These are phyloP conservation scores for Machimus atricapillus DNA, from an alignment of 2,888 invertebrate species.

Conservation along the genomic window DNA sequence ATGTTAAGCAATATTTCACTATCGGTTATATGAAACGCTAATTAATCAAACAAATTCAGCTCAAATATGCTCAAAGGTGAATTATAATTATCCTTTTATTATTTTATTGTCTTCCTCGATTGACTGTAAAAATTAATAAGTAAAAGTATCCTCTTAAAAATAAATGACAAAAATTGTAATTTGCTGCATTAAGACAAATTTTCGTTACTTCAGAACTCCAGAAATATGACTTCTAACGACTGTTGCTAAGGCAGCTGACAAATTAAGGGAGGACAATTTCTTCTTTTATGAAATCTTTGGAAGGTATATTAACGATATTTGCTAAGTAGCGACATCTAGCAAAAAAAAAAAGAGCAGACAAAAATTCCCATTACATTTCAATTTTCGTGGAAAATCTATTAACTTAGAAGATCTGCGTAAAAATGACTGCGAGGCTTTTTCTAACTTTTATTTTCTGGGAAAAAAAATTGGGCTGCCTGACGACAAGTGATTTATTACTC, in stretches of 20 bases:
- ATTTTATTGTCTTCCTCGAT: neutral
- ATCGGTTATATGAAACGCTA: neutral
- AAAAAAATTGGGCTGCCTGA: neutral
- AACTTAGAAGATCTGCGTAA: neutral
- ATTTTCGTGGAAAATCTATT: neutral
- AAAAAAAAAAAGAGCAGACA: neutral
- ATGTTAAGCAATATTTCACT: neutral
- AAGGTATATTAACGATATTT: neutral
- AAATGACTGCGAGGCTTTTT: neutral
- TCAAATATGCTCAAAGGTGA: neutral
- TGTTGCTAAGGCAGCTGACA: too few species aligned
- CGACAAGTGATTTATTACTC: neutral
- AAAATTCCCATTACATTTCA: neutral
- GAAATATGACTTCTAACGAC: too few species aligned
- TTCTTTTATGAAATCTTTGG: neutral
- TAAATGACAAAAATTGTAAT: neutral
- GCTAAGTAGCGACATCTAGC: neutral
- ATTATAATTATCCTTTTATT: neutral
- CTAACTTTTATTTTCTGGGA: neutral
- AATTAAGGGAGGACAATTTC: neutral
- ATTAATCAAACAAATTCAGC: neutral
- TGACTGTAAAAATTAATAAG: neutral
- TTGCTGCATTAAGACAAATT: neutral
- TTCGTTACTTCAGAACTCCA: neutral
- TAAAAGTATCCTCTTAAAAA: neutral